phyloP scores from a whole-genome alignment of 2,113 vertebrate species.

The Rhinopithecus roxellana region DNA sequence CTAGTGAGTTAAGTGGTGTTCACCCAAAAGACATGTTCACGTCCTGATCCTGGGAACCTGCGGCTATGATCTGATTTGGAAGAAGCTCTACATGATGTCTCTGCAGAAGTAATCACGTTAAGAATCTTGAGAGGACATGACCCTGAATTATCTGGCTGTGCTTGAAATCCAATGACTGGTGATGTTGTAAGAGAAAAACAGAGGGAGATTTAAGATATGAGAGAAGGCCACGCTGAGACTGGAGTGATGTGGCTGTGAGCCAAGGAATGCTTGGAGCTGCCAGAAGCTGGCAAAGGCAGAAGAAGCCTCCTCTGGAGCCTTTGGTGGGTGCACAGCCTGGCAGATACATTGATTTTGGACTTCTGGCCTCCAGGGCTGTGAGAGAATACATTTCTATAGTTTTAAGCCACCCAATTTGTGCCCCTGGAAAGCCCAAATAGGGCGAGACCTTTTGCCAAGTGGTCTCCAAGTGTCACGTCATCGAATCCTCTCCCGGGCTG shows the following conservation, averaged over 20 bases:
- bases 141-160: too few relatives aligned
- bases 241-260: background rate
- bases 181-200: background rate
- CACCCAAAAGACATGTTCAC: accelerated
- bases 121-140: background rate
- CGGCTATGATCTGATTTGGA: too few relatives aligned
- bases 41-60: background rate
- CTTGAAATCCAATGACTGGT: background rate
- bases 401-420: background rate
- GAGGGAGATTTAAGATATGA: background rate
- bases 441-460: background rate
- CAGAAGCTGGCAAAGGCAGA: background rate
- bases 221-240: background rate
- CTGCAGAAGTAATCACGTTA: background rate
- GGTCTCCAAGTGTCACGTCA: background rate
- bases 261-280: too few relatives aligned
- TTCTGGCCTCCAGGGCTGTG: background rate
- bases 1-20: background rate
- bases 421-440: background rate
- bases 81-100: background rate
- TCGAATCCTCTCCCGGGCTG: accelerated
- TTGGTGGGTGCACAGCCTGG: background rate
- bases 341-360: background rate
- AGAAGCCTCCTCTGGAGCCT: background rate
- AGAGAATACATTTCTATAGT: background rate